These are phyloP conservation scores for Sogatella furcifera DNA, from an alignment of 1,140 invertebrate genomes.

Conservation along the genomic window DNA sequence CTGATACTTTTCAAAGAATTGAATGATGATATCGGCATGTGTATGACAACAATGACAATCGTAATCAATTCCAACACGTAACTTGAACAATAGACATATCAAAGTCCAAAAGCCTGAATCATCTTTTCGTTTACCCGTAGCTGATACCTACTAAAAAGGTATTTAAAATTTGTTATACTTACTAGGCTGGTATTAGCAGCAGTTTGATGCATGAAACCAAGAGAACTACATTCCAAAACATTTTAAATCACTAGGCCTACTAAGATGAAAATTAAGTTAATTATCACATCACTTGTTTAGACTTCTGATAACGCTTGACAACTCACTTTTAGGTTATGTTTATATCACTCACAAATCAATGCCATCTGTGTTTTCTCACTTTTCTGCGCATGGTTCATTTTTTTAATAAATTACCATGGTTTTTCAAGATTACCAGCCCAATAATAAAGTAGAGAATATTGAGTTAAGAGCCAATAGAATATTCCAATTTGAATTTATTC, in stretches of 20 bases:
- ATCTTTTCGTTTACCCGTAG: background rate
- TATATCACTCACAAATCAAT: background rate
- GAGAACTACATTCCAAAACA: constrained; percentile 14
- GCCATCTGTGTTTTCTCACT: too few relatives aligned
- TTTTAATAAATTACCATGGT: too few relatives aligned
- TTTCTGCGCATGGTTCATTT: too few relatives aligned
- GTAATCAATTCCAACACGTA: background rate
- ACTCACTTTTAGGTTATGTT: background rate
- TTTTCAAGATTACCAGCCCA: too few relatives aligned
- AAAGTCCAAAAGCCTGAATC: background rate
- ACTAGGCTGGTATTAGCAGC: constrained; percentile 53
- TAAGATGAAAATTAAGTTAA: background rate
- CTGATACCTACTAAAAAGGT: constrained; percentile 7
- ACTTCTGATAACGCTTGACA: background rate
- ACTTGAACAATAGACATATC: background rate
- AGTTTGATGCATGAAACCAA: constrained; percentile 47
- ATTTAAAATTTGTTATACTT: constrained; percentile 30
- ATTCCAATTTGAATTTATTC: too few relatives aligned
- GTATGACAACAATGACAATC: background rate
- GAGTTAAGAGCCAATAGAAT: too few relatives aligned
- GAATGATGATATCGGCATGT: background rate
- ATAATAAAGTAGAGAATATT: too few relatives aligned
- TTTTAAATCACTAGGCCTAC: constrained; percentile 5
- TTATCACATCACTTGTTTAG: background rate
- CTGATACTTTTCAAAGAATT: background rate